These are phyloP conservation scores for Xestia sexstrigata DNA, from an alignment of 2,888 invertebrate species.

Conservation along the genomic window DNA sequence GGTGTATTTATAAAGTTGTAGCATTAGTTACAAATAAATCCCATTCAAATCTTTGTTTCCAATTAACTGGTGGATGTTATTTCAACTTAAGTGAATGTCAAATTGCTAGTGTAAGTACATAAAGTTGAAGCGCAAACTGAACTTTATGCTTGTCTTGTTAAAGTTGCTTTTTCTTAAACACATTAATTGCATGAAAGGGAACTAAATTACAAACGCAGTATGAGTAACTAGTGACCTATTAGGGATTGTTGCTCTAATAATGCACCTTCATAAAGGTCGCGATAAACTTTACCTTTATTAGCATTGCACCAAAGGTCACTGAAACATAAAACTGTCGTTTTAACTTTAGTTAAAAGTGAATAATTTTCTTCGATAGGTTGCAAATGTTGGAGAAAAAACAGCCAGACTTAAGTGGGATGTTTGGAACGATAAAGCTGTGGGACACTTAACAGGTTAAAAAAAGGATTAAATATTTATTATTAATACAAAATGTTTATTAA, in stretches of 20 bases:
- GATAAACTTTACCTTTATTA: conserved; percentile 29
- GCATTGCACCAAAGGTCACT: conserved; percentile 20
- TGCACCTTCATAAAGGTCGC: conserved; percentile 28
- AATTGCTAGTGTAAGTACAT: not conserved
- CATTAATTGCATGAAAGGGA: not conserved
- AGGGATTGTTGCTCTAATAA: not conserved
- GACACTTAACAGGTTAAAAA: too few relatives aligned
- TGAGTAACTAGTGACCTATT: conserved; percentile 17
- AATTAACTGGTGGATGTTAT: not conserved
- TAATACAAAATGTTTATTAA: not conserved
- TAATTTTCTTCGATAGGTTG: too few relatives aligned
- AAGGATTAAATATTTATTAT: too few relatives aligned
- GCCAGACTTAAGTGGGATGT: too few relatives aligned
- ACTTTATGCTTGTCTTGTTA: not conserved
- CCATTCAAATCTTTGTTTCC: not conserved
- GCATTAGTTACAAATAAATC: not conserved
- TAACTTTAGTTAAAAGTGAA: not conserved
- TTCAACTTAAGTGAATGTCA: not conserved
- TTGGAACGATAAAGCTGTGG: too few relatives aligned
- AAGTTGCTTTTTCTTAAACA: not conserved
- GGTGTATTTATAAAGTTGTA: not conserved
- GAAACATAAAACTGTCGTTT: not conserved
- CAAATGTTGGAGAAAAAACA: too few relatives aligned
- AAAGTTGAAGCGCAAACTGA: not conserved
- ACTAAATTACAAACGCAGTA: not conserved